These are phyloP conservation scores for Pangasius mekongensis DNA, from an alignment of 2,797 vertebrate species.

Conservation along the genomic window DNA sequence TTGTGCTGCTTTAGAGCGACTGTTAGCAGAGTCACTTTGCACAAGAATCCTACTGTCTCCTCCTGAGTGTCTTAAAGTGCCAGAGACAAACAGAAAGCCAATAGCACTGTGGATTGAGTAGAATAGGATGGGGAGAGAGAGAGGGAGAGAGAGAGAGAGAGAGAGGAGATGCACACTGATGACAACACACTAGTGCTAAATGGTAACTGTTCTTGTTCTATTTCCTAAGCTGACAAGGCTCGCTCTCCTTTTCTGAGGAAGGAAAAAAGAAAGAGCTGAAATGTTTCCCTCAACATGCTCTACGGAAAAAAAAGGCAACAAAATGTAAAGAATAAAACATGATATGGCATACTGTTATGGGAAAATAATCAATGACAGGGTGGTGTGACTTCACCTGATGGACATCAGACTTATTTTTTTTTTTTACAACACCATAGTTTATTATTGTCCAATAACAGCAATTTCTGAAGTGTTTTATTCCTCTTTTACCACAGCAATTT, in stretches of 20 bases:
- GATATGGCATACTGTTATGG: background rate
- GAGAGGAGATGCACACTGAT: background rate
- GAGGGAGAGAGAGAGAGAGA: background rate
- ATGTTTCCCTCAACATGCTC: background rate
- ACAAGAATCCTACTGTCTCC: background rate
- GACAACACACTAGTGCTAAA: background rate
- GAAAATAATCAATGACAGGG: background rate
- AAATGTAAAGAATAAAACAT: background rate
- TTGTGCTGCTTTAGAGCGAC: background rate
- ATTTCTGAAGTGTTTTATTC: background rate
- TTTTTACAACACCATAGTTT: background rate
- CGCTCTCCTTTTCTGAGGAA: too few species aligned
- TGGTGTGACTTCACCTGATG: background rate
- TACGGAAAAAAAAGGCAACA: background rate
- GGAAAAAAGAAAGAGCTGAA: background rate
- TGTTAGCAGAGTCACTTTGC: constrained; percentile 1
- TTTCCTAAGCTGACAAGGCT: background rate
- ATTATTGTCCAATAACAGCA: background rate
- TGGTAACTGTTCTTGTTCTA: background rate
- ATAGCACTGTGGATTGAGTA: background rate
- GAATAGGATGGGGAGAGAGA: background rate
- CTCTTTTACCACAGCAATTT: background rate
- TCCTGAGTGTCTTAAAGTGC: constrained; percentile 6
- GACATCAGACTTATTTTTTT: background rate
- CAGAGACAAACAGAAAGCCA: constrained; percentile 12